Base-by-base conservation (phyloP, 2,797 vertebrate species). In the Pseudochromis fuscus region DNA sequence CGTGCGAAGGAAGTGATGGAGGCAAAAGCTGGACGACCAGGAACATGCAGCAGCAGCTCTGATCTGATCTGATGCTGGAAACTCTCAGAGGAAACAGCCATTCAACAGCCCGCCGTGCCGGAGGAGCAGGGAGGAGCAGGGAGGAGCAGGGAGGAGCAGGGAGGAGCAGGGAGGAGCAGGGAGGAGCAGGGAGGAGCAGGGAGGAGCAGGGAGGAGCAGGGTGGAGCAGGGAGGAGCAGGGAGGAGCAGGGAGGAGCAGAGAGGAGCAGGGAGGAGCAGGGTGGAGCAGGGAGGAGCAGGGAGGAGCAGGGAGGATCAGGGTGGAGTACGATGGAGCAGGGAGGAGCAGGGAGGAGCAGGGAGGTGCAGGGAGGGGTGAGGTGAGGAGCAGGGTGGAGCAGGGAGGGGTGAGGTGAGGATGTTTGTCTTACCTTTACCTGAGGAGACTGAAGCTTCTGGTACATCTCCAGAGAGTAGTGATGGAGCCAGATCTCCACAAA, bases 401-500 rank as follows among this genome's bases (percentile, higher is more conserved):
- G 23, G 13, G 7, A 7, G 37, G 0, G 16, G 37, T 4, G 19
- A 10, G 18, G 6, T 33, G 9, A 49, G 35, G 5, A 18, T 15
- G 5, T 6, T 10, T 7, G 28, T 13, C 92, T 92, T 96, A 99
- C 97, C 97, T 98, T 98, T 79, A 96, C 95, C 1, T 98, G 96
- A 59, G 97, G 98, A 78, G 97, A 98, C 90, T 99, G 97, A 88
- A 99, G 94, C 88, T 98, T 98, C 90, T 98, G 97, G 85, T 98
- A 98, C 95, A 97, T 95, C 81, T 99, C 97, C 91, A 98, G 83
- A 7, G 97, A 98, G 87, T 97, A 99, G 89, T 99, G 97, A 85
- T 99, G 97, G 72, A 99, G 96, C 97, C 97, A 99, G 88, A 99
- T 93, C 90, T 99, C 98, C 79, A 98, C 96, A 91, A 98, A 98